A percentile compares a stretch with the other conserved stretches of the same genome.
phyloP scores from a whole-genome alignment of 2,888 invertebrate species.

The Harpagoxenus sublaevis region DNA sequence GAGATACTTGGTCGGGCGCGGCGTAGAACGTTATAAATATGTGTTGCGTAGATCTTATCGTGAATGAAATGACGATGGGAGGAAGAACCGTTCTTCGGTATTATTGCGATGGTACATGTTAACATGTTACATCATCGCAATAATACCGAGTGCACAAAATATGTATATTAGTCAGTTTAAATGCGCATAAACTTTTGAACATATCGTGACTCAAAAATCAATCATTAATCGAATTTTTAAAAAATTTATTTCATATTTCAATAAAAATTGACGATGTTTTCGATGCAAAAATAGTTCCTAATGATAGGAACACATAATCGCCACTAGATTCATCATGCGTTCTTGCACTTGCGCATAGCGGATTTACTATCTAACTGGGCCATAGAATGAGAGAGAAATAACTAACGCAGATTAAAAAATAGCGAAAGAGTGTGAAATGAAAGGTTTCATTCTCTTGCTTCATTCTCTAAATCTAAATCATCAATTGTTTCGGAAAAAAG shows the following conservation, averaged over 20 bases:
- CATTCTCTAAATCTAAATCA: neutral
- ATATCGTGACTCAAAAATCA: neutral
- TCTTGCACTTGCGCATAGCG: neutral
- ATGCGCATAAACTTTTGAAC: neutral
- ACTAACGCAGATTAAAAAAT: neutral
- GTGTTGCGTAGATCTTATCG: slow-evolving; percentile 15
- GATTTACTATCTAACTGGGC: neutral
- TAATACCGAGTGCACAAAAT: no score
- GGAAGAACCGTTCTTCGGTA: neutral
- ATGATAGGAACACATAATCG: neutral
- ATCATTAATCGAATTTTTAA: neutral
- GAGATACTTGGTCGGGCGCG: slow-evolving; percentile 1
- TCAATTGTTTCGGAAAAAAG: neutral
- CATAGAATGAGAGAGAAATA: neutral
- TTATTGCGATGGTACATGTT: neutral
- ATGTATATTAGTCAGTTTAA: neutral
- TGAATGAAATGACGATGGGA: neutral
- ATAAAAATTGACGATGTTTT: neutral
- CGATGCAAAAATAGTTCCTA: neutral
- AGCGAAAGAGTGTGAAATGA: neutral
- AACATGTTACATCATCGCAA: neutral
- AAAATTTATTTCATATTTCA: neutral
- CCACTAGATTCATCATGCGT: neutral
- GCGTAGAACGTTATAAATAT: slow-evolving; percentile 24
- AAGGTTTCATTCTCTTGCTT: neutral